phyloP scores from a whole-genome alignment of 2,888 invertebrate species.

The Caradrina clavipalpis region DNA sequence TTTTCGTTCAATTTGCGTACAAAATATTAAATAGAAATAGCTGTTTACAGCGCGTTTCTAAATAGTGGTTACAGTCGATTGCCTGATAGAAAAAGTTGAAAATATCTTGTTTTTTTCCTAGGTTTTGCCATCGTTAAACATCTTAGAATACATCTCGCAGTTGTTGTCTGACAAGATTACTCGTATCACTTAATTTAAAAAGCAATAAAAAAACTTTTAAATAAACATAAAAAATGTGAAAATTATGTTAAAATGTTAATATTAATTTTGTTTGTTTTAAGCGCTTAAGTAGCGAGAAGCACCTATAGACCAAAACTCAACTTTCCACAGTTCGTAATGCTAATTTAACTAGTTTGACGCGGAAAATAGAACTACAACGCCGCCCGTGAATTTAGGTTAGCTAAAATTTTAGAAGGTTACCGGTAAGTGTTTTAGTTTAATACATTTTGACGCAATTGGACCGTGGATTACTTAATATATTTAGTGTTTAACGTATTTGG shows the following conservation, averaged over 20 bases:
- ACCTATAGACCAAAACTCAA: slow-evolving; percentile 22
- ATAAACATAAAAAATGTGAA: not conserved
- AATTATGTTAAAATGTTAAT: not conserved
- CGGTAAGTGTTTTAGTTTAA: slow-evolving; percentile 4
- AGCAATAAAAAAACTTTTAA: too few relatives aligned
- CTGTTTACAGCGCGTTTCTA: slow-evolving; percentile 13
- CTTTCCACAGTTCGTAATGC: slow-evolving; percentile 30
- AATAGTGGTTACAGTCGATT: slow-evolving; percentile 17
- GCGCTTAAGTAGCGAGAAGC: not conserved
- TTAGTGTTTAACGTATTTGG: not conserved
- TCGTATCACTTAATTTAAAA: too few relatives aligned
- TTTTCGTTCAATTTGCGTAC: slow-evolving; percentile 31
- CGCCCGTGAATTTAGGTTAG: slow-evolving; percentile 7
- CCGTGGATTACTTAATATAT: not conserved
- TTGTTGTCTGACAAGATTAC: too few relatives aligned
- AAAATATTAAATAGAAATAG: slow-evolving; percentile 18
- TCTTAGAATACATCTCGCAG: not conserved
- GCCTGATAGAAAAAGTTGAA: not conserved
- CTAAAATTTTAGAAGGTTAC: slow-evolving; percentile 13
- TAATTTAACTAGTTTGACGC: slow-evolving; percentile 48
- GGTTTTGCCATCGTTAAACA: not conserved
- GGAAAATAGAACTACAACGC: slow-evolving; percentile 22
- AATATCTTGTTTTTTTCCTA: not conserved
- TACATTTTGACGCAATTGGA: not conserved
- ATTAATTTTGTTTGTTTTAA: not conserved